These are phyloP conservation scores for Muschampia plurimacula DNA, from an alignment of 2,888 invertebrate species.

Conservation along the genomic window DNA sequence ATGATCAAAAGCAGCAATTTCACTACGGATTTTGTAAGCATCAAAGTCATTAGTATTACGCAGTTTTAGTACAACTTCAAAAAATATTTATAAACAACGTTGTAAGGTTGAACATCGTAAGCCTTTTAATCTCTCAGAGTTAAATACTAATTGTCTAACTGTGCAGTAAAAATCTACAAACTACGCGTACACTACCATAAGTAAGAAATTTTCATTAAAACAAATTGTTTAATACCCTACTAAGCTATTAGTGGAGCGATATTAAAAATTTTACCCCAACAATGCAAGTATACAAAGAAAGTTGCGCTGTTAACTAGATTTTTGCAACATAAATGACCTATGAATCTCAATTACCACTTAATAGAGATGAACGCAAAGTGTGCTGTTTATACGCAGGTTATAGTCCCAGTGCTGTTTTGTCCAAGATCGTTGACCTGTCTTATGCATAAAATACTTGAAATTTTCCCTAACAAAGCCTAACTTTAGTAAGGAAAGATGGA, in stretches of 20 bases:
- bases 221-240: slow-evolving; percentile 32
- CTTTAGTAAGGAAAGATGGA: slow-evolving; percentile 20
- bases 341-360: slow-evolving; percentile 54
- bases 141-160: not conserved
- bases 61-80: no score
- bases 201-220: slow-evolving; percentile 40
- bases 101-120: no score
- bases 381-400: slow-evolving; percentile 17
- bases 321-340: slow-evolving; percentile 48
- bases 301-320: slow-evolving; percentile 47
- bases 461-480: slow-evolving; percentile 16
- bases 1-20: no score
- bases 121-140: no score
- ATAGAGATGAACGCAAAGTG: slow-evolving; percentile 42
- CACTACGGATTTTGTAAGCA: no score
- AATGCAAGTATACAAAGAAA: slow-evolving; percentile 37
- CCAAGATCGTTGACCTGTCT: slow-evolving; percentile 36
- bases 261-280: slow-evolving; percentile 41
- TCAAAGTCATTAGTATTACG: no score
- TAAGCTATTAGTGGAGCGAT: slow-evolving; percentile 40
- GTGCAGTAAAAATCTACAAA: not conserved
- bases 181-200: not conserved
- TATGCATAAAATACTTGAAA: slow-evolving; percentile 21
- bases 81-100: no score
- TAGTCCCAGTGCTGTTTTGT: slow-evolving; percentile 28